Percentiles rank a stretch among this genome's conserved stretches.
Evolutionary conservation across 2,797 vertebrate species (phyloP).

Genomic region (Squalus acanthias): DNA sequence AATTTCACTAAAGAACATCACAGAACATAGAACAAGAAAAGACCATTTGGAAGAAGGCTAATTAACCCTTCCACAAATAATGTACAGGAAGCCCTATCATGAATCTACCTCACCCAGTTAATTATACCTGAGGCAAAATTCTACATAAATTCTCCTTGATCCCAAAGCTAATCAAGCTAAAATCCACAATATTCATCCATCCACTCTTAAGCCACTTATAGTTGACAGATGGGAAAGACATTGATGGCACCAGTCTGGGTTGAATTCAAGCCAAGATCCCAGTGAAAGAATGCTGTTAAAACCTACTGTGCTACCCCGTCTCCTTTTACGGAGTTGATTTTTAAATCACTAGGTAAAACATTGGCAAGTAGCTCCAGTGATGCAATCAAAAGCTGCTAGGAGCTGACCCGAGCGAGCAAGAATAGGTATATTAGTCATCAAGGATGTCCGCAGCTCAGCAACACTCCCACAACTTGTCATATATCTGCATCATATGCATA

Average conservation of each 20-base stretch:
- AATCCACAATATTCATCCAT: slow-evolving; percentile 26
- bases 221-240: slow-evolving; percentile 10
- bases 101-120: not conserved
- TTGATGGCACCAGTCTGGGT: not conserved
- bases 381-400: not conserved
- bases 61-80: not conserved
- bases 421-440: not conserved
- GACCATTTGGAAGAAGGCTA: not conserved
- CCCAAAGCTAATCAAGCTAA: not conserved
- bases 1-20: not conserved
- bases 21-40: not conserved
- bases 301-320: not conserved
- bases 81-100: not conserved
- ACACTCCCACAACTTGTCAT: not conserved
- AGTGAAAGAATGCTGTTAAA: slow-evolving; percentile 22
- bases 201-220: not conserved
- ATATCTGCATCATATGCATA: not conserved
- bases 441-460: not conserved
- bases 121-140: not conserved
- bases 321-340: not conserved
- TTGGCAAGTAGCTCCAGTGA: not conserved
- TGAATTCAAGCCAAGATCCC: slow-evolving; percentile 13
- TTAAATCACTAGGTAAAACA: not conserved
- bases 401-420: not conserved
- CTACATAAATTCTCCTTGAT: not conserved